Evolutionary conservation across 2,888 invertebrate genomes (phyloP).

Genomic region (Limenitis arthemis): DNA sequence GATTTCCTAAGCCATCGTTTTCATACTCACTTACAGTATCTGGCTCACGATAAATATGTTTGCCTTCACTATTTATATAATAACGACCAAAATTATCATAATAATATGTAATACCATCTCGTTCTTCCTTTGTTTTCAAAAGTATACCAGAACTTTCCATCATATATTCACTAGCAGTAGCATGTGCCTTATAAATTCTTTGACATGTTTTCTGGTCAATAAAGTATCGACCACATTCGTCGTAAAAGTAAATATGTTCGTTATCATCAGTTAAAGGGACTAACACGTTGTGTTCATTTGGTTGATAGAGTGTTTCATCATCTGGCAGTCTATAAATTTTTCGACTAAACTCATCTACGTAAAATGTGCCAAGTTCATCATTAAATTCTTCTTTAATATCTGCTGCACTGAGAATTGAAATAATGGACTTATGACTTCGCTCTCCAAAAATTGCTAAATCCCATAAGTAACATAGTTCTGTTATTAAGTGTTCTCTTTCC

Average conservation of each 20-base stretch:
- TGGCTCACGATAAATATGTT: conserved; percentile 54
- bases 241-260: conserved; percentile 53
- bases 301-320: conserved; percentile 46
- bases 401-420: conserved; percentile 56
- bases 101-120: conserved; percentile 48
- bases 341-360: conserved; percentile 51
- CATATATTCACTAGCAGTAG: conserved; percentile 56
- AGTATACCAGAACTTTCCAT: conserved; percentile 54
- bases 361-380: conserved; percentile 54
- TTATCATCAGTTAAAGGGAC: conserved; percentile 51
- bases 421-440: conserved; percentile 47
- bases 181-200: conserved; percentile 55
- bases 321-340: conserved; percentile 54
- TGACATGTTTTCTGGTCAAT: conserved; percentile 45
- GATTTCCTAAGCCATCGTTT: conserved; percentile 61
- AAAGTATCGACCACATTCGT: conserved; percentile 61
- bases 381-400: conserved; percentile 52
- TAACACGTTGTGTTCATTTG: conserved; percentile 50
- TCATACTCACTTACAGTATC: conserved; percentile 59
- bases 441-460: conserved; percentile 52
- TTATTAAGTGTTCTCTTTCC: conserved; percentile 50
- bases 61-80: conserved; percentile 51
- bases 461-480: conserved; percentile 58
- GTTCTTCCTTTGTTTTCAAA: conserved; percentile 52
- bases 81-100: conserved; percentile 62